A percentile compares a stretch with the other conserved stretches of the same genome.
phyloP scores from a whole-genome alignment of 2,888 invertebrate species.

The Oithona nana region DNA sequence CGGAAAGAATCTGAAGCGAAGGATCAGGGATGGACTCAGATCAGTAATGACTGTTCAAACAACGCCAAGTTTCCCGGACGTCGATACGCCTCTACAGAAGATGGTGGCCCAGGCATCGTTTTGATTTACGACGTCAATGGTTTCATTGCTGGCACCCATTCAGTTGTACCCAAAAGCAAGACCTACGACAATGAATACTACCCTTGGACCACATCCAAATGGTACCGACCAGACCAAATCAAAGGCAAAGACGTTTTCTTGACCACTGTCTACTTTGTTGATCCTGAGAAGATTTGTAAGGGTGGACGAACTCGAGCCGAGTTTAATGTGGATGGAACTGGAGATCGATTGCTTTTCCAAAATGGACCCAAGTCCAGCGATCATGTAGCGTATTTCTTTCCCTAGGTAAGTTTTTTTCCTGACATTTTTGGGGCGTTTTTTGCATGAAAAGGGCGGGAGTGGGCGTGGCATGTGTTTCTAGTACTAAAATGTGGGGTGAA shows the following conservation, averaged over 20 bases:
- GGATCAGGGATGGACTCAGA: background rate
- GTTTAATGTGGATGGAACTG: conserved; percentile 3
- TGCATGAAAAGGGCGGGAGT: no score
- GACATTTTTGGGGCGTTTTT: no score
- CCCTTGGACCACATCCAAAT: background rate
- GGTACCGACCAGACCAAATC: background rate
- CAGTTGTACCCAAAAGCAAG: background rate
- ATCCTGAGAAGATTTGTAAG: conserved; percentile 1
- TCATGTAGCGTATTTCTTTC: no score
- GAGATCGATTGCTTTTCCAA: conserved; percentile 5
- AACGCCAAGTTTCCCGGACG: background rate
- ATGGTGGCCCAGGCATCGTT: background rate
- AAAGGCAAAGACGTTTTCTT: background rate
- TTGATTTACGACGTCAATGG: conserved; percentile 10
- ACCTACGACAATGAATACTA: background rate
- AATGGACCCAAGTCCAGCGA: no score
- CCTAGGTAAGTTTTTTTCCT: no score
- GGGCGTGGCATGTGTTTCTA: no score
- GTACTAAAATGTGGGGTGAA: no score
- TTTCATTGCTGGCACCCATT: conserved; percentile 13
- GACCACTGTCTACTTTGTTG: conserved; percentile 13
- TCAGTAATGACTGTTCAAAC: background rate
- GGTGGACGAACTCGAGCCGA: background rate
- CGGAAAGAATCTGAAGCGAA: background rate
- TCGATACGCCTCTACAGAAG: background rate